A percentile compares a stretch with the other conserved stretches of the same genome.
phyloP scores from a whole-genome alignment of 2,113 vertebrate species.

The Thinocorus orbignyianus region DNA sequence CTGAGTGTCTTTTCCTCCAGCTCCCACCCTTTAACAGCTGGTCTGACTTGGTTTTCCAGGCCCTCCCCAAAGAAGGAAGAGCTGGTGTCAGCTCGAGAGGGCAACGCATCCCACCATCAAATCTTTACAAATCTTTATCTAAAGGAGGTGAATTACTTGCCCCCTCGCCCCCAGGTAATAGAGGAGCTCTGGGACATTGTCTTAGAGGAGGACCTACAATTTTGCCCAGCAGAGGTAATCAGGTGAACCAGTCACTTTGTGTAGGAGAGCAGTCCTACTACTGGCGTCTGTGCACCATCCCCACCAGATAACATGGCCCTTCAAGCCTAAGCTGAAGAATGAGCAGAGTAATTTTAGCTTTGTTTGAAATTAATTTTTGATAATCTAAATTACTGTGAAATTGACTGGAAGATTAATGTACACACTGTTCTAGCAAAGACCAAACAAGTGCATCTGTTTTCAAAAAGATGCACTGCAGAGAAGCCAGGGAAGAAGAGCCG shows the following conservation, averaged over 20 bases:
- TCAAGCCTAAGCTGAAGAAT: not conserved
- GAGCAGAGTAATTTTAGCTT: not conserved
- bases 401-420: not conserved
- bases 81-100: not conserved
- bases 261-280: not conserved
- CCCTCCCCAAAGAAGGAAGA: not conserved
- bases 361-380: not conserved
- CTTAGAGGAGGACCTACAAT: not conserved
- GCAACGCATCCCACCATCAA: not conserved
- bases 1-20: not conserved
- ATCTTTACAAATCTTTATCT: not conserved
- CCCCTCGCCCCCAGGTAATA: accelerated
- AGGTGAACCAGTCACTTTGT: not conserved
- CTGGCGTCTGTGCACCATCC: not conserved
- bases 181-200: not conserved
- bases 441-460: not conserved
- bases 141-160: not conserved
- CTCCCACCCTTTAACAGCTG: not conserved
- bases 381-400: conserved; percentile 28
- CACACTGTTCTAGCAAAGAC: not conserved
- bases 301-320: not conserved
- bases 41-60: not conserved
- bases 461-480: not conserved
- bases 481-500: not conserved
- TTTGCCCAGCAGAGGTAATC: not conserved